Conservation (phyloP, 2,888 invertebrate species). For the Drosophila cognata region DNA sequence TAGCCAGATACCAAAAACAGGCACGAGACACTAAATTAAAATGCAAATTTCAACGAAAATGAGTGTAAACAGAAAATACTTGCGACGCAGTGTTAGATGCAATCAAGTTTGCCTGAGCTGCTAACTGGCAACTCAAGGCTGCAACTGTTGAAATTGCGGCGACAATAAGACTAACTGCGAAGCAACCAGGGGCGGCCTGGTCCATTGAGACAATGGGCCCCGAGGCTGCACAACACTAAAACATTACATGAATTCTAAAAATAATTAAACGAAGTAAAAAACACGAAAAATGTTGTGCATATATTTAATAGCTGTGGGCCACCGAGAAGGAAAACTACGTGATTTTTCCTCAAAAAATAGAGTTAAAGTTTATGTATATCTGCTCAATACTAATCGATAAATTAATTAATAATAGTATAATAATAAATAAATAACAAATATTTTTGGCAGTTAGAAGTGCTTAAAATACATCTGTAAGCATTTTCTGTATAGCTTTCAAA, state of each 20-base stretch:
- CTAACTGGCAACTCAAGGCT: conserved; percentile 43
- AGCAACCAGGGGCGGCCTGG: conserved; percentile 25
- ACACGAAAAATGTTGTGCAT: background rate
- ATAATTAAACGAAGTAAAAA: background rate
- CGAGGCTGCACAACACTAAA: background rate
- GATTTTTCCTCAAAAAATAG: background rate
- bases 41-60: conserved; percentile 75
- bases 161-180: conserved; percentile 47
- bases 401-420: background rate
- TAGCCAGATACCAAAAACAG: conserved; percentile 8
- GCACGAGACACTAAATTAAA: conserved; percentile 64
- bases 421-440: background rate
- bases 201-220: background rate
- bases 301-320: background rate
- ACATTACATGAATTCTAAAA: background rate
- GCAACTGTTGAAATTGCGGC: conserved; percentile 44
- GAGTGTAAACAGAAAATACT: conserved; percentile 63
- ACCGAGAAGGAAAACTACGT: background rate
- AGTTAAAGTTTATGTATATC: background rate
- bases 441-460: background rate
- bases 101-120: conserved; percentile 35
- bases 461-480: background rate
- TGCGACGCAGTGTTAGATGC: conserved; percentile 23
- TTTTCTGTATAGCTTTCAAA: background rate
- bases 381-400: background rate